These are phyloP conservation scores for Lycocerus yunnanus DNA, from an alignment of 2,888 invertebrate genomes.

Conservation along the genomic window DNA sequence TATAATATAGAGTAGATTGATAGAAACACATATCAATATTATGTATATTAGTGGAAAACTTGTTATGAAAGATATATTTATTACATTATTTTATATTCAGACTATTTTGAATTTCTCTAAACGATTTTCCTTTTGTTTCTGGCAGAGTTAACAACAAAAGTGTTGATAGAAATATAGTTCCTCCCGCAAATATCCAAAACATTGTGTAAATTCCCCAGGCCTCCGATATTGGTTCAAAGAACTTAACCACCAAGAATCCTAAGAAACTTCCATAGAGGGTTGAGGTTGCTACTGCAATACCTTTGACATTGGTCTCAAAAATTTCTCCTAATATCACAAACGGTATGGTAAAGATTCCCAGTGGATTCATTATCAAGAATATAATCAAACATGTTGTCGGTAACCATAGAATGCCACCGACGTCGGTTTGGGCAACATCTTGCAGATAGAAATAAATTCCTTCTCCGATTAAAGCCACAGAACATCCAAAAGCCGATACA, in stretches of 20 bases:
- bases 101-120: not conserved
- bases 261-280: not conserved
- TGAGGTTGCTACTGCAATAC: not conserved
- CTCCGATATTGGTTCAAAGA: not conserved
- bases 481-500: not conserved
- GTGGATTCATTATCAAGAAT: not conserved
- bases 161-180: not conserved
- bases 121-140: not conserved
- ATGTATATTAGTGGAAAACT: too few species aligned
- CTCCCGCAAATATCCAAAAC: conserved; percentile 2
- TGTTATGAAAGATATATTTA: too few species aligned
- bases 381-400: not conserved
- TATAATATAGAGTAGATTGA: too few species aligned
- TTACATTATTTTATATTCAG: not conserved
- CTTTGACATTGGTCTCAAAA: not conserved
- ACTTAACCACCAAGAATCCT: not conserved
- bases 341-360: not conserved
- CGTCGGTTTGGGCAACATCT: not conserved
- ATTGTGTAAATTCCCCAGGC: not conserved
- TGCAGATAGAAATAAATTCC: conserved; percentile 7
- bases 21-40: too few species aligned
- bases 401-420: not conserved
- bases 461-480: not conserved
- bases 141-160: not conserved
- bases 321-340: not conserved